These are phyloP conservation scores for Macquaria ambigua DNA, from an alignment of 2,113 vertebrate genomes.

Conservation along the genomic window DNA sequence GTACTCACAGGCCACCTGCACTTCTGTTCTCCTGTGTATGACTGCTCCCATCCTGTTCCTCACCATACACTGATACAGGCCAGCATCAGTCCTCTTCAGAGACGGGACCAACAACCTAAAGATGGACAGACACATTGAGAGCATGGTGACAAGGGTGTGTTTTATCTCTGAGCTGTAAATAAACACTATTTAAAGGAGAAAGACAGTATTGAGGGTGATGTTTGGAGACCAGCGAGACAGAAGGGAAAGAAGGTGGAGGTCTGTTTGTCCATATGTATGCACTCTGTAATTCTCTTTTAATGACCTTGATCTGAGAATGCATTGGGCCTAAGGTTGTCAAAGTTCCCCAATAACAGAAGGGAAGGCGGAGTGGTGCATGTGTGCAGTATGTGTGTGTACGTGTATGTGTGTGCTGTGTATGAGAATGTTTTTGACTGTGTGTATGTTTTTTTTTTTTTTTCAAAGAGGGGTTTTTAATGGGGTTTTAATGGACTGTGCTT, in stretches of 20 bases:
- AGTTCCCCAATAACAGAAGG: slow-evolving; percentile 54
- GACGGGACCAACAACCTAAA: slow-evolving; percentile 86
- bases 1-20: slow-evolving; percentile 93
- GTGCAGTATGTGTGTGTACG: slow-evolving; percentile 32
- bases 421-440: slow-evolving; percentile 47
- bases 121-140: slow-evolving; percentile 35
- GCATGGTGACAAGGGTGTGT: neutral
- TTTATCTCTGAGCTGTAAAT: slow-evolving; percentile 21
- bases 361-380: slow-evolving; percentile 9
- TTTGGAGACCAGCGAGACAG: slow-evolving; percentile 23
- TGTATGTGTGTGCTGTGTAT: slow-evolving; percentile 24
- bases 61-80: slow-evolving; percentile 90
- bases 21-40: slow-evolving; percentile 87
- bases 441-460: slow-evolving; percentile 46
- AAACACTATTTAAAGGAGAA: slow-evolving; percentile 6
- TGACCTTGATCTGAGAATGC: slow-evolving; percentile 61
- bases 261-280: slow-evolving; percentile 48
- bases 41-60: slow-evolving; percentile 92
- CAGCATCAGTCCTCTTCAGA: slow-evolving; percentile 85
- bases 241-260: slow-evolving; percentile 25
- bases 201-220: neutral
- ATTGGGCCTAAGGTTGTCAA: slow-evolving; percentile 38
- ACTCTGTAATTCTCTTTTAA: slow-evolving; percentile 34
- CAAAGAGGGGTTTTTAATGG: slow-evolving; percentile 68
- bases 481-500: slow-evolving; percentile 77